A percentile compares a stretch with the other conserved stretches of the same genome.
These are phyloP conservation scores for Drosophila neotestacea DNA, from an alignment of 2,888 invertebrate species.

Conservation along the genomic window DNA sequence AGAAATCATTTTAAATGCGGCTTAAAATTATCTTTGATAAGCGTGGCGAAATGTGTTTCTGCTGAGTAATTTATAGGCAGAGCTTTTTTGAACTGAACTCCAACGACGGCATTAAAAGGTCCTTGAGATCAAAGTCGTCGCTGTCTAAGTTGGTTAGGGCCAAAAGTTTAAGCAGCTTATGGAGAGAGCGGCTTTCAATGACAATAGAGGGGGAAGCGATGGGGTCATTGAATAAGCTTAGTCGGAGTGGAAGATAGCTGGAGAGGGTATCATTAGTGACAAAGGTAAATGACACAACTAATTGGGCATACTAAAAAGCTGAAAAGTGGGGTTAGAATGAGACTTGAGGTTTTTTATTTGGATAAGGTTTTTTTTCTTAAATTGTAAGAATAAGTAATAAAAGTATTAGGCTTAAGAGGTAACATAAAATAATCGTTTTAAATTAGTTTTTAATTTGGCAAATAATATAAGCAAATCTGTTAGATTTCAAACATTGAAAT, in stretches of 20 bases:
- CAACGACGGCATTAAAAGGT: slow-evolving; percentile 62
- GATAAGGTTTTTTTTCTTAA: neutral
- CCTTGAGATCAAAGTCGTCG: slow-evolving; percentile 66
- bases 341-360: neutral
- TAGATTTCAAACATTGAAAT: too few species aligned
- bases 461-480: too few species aligned
- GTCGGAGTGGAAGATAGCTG: neutral
- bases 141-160: slow-evolving; percentile 46
- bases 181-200: slow-evolving; percentile 10
- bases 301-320: slow-evolving; percentile 37
- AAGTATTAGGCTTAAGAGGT: too few species aligned
- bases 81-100: slow-evolving; percentile 12
- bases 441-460: too few species aligned
- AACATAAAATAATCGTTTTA: too few species aligned
- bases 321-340: neutral
- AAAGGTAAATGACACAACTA: slow-evolving; percentile 34
- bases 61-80: slow-evolving; percentile 76
- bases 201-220: neutral
- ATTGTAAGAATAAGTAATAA: neutral
- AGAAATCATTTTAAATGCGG: slow-evolving; percentile 78
- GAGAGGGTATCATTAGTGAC: slow-evolving; percentile 18
- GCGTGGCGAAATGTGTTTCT: slow-evolving; percentile 68
- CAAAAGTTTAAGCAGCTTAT: slow-evolving; percentile 70
- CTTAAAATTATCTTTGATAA: slow-evolving; percentile 79
- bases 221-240: slow-evolving; percentile 19